A percentile compares a stretch with the other conserved stretches of the same genome.
Conservation (phyloP, 2,797 vertebrate genomes). For the Sebastes minor region DNA sequence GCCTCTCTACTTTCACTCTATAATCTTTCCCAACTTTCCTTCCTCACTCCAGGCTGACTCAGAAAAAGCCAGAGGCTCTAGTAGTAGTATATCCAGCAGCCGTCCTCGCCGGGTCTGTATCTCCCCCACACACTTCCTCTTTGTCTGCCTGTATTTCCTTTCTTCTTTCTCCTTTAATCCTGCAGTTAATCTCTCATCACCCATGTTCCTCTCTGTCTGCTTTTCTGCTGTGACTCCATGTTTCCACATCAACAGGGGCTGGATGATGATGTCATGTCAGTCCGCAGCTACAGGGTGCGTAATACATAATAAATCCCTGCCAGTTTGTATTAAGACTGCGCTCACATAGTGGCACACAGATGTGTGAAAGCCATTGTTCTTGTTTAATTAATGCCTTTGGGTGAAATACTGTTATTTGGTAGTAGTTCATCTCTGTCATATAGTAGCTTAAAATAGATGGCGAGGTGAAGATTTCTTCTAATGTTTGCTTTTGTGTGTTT, state of each 20-base stretch:
- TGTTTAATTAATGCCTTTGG: neutral
- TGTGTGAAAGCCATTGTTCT: conserved; percentile 34
- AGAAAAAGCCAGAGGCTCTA: conserved; percentile 90
- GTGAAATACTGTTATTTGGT: conserved; percentile 1
- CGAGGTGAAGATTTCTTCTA: neutral
- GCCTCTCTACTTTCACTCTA: conserved; percentile 25
- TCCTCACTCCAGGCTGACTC: conserved; percentile 90
- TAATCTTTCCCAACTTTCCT: conserved; percentile 62
- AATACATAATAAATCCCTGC: conserved; percentile 58
- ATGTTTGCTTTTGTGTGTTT: conserved; percentile 46
- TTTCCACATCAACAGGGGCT: conserved; percentile 76
- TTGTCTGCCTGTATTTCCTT: conserved; percentile 48
- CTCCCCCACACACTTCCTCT: conserved; percentile 50
- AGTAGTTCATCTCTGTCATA: conserved; percentile 2
- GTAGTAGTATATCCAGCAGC: conserved; percentile 82
- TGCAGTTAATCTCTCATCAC: conserved; percentile 46
- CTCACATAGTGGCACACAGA: conserved; percentile 2
- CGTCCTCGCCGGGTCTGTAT: conserved; percentile 91
- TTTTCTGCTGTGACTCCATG: conserved; percentile 61
- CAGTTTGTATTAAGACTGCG: conserved; percentile 19
- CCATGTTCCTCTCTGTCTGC: conserved; percentile 49
- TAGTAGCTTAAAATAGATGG: neutral
- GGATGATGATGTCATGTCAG: conserved; percentile 81
- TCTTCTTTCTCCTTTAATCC: conserved; percentile 51
- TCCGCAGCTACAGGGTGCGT: conserved; percentile 87